Base-by-base conservation (phyloP, 2,113 vertebrate species). In the Tursiops truncatus region DNA sequence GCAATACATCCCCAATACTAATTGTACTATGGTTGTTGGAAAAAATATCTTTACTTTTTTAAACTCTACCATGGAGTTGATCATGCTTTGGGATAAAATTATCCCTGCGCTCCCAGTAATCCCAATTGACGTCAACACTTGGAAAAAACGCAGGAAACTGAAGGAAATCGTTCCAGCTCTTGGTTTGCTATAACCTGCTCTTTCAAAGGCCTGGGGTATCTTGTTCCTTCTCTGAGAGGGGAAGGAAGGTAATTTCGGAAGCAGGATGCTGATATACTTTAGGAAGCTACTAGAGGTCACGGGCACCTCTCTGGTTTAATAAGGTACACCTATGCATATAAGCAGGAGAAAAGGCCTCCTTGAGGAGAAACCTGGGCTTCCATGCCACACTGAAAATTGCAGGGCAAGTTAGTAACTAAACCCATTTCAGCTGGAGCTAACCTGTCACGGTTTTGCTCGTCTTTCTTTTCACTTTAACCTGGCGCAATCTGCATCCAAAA, bases 141-240 rank as follows among this genome's bases (percentile, higher is more conserved):
- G 79, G 68, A 70, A 96, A 96, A 86, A 83, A 15, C 63, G 36
- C 86, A 94, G 91, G 94, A 97, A 97, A 86, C 31, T n/a, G 47
- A 77, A 56, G 91, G 68, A 97, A 94, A 87, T 3, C 17, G 56
- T 28, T n/a, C 9, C 58, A 53, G 67, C 2, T 89, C 81, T 89
- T 58, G 11, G 44, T 38, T 53, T 91, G 84, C 41, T 71, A 2
- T 86, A 87, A 94, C 13, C 68, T 68, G 23, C 17, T 95, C 76
- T 95, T 93, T 82, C 62, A 79, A 91, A 91, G 44, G 47, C 56
- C 12, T 41, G 0, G 20, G 9, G 33, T 58, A 76, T 89, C 90
- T 76, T 70, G 62, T 86, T 96, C 87, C n/a, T 62, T 85, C 65
- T 53, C 33, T 56, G 47, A 31, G 53, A 50, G 31, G 11, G 44